These are phyloP conservation scores for Manacus vitellinus DNA, from an alignment of 2,113 vertebrate species.

Conservation along the genomic window DNA sequence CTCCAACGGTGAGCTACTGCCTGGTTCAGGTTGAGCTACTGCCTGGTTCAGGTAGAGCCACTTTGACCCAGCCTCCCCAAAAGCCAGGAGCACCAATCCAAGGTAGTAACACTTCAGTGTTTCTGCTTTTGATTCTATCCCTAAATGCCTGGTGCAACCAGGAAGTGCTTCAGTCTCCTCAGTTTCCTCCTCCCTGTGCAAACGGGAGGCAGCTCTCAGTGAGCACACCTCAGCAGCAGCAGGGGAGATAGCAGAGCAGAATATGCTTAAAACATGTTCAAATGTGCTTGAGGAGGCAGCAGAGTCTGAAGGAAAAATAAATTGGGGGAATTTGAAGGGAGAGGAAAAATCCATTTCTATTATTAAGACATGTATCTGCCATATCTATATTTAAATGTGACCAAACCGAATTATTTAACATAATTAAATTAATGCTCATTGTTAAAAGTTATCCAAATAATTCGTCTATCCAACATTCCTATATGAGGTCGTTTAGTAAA, in stretches of 20 bases:
- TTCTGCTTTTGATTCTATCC: not conserved
- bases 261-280: rapidly evolving
- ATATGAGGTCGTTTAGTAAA: not conserved
- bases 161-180: not conserved
- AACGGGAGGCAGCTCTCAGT: not conserved
- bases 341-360: not conserved
- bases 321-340: not conserved
- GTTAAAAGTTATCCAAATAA: not conserved
- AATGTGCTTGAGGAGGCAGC: not conserved
- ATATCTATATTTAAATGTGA: not conserved
- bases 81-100: not conserved
- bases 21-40: rapidly evolving
- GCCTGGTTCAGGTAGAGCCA: rapidly evolving
- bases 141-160: not conserved
- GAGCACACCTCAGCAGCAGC: rapidly evolving
- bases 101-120: not conserved
- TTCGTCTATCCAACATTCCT: not conserved
- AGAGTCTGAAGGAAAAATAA: not conserved
- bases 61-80: not conserved
- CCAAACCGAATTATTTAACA: not conserved
- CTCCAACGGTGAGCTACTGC: not conserved
- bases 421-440: not conserved
- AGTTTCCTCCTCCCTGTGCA: not conserved
- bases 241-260: not conserved
- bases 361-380: not conserved